A percentile compares a stretch with the other conserved stretches of the same genome.
phyloP scores from a whole-genome alignment of 2,797 vertebrate genomes.

The Erethizon dorsatum region DNA sequence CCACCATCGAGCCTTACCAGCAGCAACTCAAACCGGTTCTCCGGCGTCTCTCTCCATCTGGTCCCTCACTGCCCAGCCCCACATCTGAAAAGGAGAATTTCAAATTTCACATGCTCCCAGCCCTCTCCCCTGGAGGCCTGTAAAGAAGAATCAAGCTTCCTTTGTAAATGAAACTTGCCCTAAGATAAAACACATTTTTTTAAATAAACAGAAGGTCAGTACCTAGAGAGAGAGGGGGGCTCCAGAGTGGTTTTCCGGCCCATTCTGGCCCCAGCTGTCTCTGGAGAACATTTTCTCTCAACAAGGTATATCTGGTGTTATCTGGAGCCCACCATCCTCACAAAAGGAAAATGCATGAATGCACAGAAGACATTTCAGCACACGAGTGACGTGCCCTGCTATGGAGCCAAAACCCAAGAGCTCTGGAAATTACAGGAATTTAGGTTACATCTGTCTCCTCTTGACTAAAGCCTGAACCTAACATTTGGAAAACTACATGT shows the following conservation, averaged over 20 bases:
- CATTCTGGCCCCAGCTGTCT: neutral
- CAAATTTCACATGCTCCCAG: neutral
- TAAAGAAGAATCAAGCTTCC: constrained; percentile 39
- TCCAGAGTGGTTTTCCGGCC: neutral
- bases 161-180: neutral
- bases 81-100: neutral
- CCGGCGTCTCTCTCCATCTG: neutral
- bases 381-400: neutral
- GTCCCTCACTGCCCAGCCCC: neutral
- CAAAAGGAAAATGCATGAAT: constrained; percentile 18
- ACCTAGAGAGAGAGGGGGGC: neutral
- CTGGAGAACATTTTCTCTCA: neutral
- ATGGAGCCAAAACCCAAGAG: neutral
- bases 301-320: neutral
- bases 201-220: neutral
- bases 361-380: neutral
- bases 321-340: neutral
- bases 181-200: constrained; percentile 42
- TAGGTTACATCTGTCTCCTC: neutral
- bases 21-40: neutral
- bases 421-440: neutral
- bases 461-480: neutral
- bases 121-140: neutral
- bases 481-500: neutral
- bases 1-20: neutral